Percentiles rank a stretch among this genome's conserved stretches.
phyloP scores from a whole-genome alignment of 2,113 vertebrate genomes.

The Ochotona princeps region DNA sequence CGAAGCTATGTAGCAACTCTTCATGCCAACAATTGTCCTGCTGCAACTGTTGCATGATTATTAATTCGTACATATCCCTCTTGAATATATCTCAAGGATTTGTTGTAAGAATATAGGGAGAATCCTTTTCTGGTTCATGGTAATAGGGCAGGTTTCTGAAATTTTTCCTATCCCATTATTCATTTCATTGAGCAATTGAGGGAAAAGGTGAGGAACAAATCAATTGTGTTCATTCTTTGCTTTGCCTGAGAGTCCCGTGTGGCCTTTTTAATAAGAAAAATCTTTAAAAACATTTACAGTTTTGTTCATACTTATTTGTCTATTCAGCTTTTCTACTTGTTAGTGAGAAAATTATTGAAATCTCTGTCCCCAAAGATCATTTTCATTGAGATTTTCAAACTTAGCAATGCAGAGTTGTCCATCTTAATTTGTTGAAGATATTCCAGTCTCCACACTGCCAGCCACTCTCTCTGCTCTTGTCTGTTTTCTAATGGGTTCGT shows the following conservation, averaged over 20 bases:
- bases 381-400: background rate
- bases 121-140: background rate
- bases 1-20: accelerated
- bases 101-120: background rate
- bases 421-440: conserved; percentile 26
- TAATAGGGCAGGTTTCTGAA: background rate
- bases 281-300: conserved; percentile 33
- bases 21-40: background rate
- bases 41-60: accelerated
- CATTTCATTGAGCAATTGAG: background rate
- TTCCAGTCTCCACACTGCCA: background rate
- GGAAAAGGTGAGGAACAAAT: background rate
- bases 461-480: background rate
- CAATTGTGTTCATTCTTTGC: background rate
- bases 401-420: background rate
- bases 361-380: background rate
- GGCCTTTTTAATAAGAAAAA: conserved; percentile 49
- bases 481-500: background rate
- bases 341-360: background rate
- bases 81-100: background rate
- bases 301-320: conserved; percentile 51
- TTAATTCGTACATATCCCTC: background rate
- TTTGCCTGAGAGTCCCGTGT: background rate
- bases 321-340: conserved; percentile 28
- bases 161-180: conserved; percentile 46